Conservation (phyloP, 2,113 vertebrate genomes). For the Gymnogyps californianus region DNA sequence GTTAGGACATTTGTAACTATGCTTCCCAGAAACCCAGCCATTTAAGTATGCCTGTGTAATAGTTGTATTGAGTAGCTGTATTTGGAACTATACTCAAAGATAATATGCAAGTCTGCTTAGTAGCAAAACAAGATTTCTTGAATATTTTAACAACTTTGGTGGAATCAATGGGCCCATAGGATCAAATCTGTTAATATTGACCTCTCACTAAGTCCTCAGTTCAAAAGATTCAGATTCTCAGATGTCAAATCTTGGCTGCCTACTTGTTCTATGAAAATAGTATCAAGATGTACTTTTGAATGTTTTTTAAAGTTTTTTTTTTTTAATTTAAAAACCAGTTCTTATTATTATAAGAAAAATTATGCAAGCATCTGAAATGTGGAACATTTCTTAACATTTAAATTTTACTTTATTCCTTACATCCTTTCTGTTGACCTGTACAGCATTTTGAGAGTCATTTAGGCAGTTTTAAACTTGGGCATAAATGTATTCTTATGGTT, state of each 20-base stretch:
- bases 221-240: background rate
- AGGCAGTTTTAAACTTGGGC: background rate
- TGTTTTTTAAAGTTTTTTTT: background rate
- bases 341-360: background rate
- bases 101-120: background rate
- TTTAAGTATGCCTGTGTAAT: background rate
- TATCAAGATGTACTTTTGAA: background rate
- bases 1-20: background rate
- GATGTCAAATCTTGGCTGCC: background rate
- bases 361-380: background rate
- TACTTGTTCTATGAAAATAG: background rate
- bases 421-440: background rate
- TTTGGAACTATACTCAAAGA: background rate
- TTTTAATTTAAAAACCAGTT: background rate
- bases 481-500: background rate
- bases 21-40: background rate
- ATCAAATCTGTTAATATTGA: background rate
- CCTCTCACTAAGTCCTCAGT: background rate
- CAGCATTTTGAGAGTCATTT: background rate
- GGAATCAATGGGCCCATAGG: background rate
- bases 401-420: background rate
- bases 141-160: background rate
- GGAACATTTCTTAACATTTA: background rate
- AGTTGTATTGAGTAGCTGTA: background rate
- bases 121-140: background rate